A percentile compares a stretch with the other conserved stretches of the same genome.
phyloP scores from a whole-genome alignment of 2,888 invertebrate species.

The Melanchra persicariae region DNA sequence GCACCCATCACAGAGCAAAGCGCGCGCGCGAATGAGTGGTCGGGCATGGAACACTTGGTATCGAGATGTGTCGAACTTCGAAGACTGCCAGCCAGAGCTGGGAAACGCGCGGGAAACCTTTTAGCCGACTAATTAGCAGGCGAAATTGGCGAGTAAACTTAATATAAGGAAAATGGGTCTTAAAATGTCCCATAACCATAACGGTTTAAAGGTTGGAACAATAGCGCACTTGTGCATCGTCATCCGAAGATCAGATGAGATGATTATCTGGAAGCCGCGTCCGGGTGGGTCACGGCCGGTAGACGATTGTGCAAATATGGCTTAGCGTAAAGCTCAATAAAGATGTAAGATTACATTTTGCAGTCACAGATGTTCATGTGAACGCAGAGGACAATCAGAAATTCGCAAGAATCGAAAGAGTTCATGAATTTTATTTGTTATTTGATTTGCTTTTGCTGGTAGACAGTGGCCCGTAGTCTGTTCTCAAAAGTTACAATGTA shows the following conservation, averaged over 20 bases:
- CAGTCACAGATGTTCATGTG: slow-evolving; percentile 66
- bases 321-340: slow-evolving; percentile 66
- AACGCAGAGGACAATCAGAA: slow-evolving; percentile 36
- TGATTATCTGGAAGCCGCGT: slow-evolving; percentile 73
- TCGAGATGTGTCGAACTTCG: slow-evolving; percentile 62
- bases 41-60: slow-evolving; percentile 48
- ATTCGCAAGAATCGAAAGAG: slow-evolving; percentile 33
- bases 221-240: slow-evolving; percentile 75
- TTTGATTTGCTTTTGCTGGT: slow-evolving; percentile 17
- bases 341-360: slow-evolving; percentile 69
- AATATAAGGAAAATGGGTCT: slow-evolving; percentile 61
- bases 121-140: slow-evolving; percentile 63
- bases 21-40: slow-evolving; percentile 86
- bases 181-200: slow-evolving; percentile 63
- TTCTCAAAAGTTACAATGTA: neutral
- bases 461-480: neutral
- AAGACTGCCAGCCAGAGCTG: slow-evolving; percentile 61
- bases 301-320: slow-evolving; percentile 74
- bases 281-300: slow-evolving; percentile 77
- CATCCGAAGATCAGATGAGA: slow-evolving; percentile 75
- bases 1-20: slow-evolving; percentile 80
- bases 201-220: slow-evolving; percentile 64
- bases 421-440: slow-evolving; percentile 25
- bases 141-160: slow-evolving; percentile 61
- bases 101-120: slow-evolving; percentile 54